These are phyloP conservation scores for Cosmorhoe ocellata DNA, from an alignment of 2,888 invertebrate genomes.

Conservation along the genomic window DNA sequence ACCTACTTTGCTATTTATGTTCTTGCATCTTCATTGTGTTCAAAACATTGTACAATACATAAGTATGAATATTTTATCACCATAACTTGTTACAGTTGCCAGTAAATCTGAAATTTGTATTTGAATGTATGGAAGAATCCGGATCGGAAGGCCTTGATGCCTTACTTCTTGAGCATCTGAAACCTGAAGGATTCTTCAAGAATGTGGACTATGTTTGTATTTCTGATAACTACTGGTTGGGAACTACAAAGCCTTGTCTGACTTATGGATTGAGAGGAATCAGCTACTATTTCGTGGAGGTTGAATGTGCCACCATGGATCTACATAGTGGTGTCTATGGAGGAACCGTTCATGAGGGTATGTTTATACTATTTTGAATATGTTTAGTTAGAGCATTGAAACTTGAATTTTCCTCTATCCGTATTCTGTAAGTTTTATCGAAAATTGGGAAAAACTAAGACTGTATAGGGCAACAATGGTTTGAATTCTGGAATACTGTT, in stretches of 20 bases:
- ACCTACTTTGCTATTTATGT: too few relatives aligned
- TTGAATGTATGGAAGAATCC: slow-evolving; percentile 99
- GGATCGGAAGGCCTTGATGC: slow-evolving; percentile 98
- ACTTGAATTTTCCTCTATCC: too few relatives aligned
- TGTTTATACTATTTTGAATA: slow-evolving; percentile 32
- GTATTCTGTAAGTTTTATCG: too few relatives aligned
- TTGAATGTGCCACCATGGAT: slow-evolving; percentile 95
- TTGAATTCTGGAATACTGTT: too few relatives aligned
- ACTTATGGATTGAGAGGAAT: slow-evolving; percentile 98
- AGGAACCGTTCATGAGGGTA: slow-evolving; percentile 91
- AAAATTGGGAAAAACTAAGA: too few relatives aligned
- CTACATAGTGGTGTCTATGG: slow-evolving; percentile 98
- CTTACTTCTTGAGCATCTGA: slow-evolving; percentile 82
- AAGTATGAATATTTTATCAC: neutral
- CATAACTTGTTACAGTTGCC: slow-evolving; percentile 76
- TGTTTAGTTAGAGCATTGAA: too few relatives aligned
- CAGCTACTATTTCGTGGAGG: slow-evolving; percentile 94
- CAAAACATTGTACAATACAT: too few relatives aligned
- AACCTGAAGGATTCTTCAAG: slow-evolving; percentile 88
- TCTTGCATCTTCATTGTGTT: too few relatives aligned
- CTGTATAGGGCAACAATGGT: too few relatives aligned
- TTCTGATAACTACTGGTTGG: slow-evolving; percentile 99
- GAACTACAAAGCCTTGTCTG: slow-evolving; percentile 97
- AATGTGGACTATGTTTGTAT: slow-evolving; percentile 97
- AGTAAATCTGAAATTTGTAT: slow-evolving; percentile 92